A percentile compares a stretch with the other conserved stretches of the same genome.
Conservation (phyloP, 2,888 invertebrate species). For the Papilio protenor region DNA sequence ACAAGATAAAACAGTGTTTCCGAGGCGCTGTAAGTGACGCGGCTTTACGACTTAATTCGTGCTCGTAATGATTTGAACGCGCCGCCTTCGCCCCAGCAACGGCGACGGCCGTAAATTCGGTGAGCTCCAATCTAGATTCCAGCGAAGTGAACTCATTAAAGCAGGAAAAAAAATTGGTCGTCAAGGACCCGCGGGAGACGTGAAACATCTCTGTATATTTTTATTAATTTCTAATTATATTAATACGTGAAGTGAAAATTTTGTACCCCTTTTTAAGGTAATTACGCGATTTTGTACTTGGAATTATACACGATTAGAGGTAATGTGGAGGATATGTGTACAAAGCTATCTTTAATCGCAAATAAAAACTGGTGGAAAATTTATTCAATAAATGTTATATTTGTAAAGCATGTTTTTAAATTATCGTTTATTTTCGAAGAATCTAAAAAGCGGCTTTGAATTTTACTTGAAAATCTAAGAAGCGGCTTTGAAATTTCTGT, state of each 20-base stretch:
- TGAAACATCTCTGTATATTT: neutral
- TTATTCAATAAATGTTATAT: too few relatives aligned
- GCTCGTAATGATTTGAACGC: constrained; percentile 26
- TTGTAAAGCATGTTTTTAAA: too few relatives aligned
- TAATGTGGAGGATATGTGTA: too few relatives aligned
- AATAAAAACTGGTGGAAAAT: neutral
- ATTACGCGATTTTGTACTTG: too few relatives aligned
- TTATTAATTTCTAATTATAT: neutral
- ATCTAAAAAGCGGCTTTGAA: too few relatives aligned
- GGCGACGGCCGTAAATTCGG: constrained; percentile 15
- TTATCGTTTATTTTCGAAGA: too few relatives aligned
- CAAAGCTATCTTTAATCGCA: neutral
- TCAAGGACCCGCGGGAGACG: constrained; percentile 1
- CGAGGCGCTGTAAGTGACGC: constrained; percentile 24
- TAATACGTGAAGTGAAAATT: too few relatives aligned
- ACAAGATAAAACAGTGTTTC: constrained; percentile 11
- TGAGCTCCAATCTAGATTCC: constrained; percentile 19
- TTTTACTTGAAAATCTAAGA: too few relatives aligned
- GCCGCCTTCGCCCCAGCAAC: neutral
- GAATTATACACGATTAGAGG: too few relatives aligned
- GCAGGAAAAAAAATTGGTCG: neutral
- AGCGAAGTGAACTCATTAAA: constrained; percentile 16
- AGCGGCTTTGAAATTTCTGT: neutral
- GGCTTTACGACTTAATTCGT: constrained; percentile 22
- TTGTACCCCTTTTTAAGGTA: too few relatives aligned